A percentile compares a stretch with the other conserved stretches of the same genome.
Evolutionary conservation across 2,888 invertebrate genomes (phyloP).

Genomic region (Apodemia mormo): DNA sequence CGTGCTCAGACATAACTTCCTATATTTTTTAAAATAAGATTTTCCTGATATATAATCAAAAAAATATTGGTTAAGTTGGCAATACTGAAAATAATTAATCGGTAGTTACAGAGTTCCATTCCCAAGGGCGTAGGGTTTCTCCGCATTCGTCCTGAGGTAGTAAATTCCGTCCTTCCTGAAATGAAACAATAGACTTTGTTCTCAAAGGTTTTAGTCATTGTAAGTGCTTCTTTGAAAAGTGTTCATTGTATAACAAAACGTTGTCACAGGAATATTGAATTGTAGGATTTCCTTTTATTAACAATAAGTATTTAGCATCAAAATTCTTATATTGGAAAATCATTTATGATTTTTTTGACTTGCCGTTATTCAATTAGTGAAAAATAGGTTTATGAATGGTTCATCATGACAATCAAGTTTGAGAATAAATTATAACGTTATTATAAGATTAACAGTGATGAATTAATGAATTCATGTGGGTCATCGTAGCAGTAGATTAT

Average conservation of each 20-base stretch:
- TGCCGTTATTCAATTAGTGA: no score
- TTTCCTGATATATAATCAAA: slow-evolving; percentile 40
- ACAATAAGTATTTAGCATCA: slow-evolving; percentile 45
- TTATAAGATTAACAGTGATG: no score
- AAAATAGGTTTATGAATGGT: no score
- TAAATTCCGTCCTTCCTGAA: slow-evolving; percentile 80
- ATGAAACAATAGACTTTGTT: slow-evolving; percentile 55
- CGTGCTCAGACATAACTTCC: no score
- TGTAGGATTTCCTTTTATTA: slow-evolving; percentile 47
- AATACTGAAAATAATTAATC: slow-evolving; percentile 33
- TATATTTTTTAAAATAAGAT: background rate
- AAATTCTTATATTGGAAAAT: slow-evolving; percentile 5
- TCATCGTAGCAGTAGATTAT: no score
- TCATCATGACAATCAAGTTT: no score
- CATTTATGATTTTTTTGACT: background rate
- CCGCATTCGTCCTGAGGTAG: slow-evolving; percentile 78
- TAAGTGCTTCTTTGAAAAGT: slow-evolving; percentile 19
- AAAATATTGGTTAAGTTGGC: slow-evolving; percentile 63
- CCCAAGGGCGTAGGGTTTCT: slow-evolving; percentile 74
- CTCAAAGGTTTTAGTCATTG: slow-evolving; percentile 27
- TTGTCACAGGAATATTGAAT: slow-evolving; percentile 25
- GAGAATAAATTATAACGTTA: no score
- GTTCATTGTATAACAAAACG: slow-evolving; percentile 24
- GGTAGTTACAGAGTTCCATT: slow-evolving; percentile 51
- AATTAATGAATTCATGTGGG: no score